phyloP scores from a whole-genome alignment of 1,140 invertebrate genomes.

The Spodoptera frugiperda region DNA sequence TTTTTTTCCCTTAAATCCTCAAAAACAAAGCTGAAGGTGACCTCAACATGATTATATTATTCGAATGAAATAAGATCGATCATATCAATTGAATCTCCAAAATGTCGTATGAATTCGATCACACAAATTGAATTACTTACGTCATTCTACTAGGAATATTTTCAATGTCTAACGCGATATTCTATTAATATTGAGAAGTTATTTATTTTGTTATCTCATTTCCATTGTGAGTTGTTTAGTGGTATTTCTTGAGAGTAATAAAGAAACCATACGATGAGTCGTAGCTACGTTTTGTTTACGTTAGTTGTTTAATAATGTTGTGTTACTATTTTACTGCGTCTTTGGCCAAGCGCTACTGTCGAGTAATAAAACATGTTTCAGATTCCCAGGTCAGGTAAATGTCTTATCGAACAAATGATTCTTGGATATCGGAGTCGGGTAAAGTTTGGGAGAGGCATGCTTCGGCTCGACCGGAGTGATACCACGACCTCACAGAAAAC shows the following conservation, averaged over 20 bases:
- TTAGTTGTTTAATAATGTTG: not conserved
- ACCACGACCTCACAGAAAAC: too few species aligned
- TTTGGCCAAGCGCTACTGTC: too few species aligned
- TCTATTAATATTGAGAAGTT: constrained; percentile 4
- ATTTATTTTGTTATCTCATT: not conserved
- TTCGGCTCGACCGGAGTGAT: too few species aligned
- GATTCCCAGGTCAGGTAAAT: too few species aligned
- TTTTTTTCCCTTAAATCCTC: too few species aligned
- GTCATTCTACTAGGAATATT: not conserved
- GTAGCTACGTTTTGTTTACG: not conserved
- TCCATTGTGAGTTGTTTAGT: not conserved
- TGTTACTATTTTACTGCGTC: too few species aligned
- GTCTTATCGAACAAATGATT: too few species aligned
- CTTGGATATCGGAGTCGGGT: too few species aligned
- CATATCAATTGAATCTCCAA: constrained; percentile 8
- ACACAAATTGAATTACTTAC: not conserved
- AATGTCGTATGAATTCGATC: not conserved
- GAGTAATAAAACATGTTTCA: too few species aligned
- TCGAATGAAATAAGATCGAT: constrained; percentile 22
- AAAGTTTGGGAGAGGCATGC: too few species aligned
- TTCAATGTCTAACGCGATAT: not conserved
- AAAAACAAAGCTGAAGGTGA: constrained; percentile 22
- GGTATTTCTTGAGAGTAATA: not conserved
- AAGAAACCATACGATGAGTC: not conserved
- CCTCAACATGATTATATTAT: not conserved